Evolutionary conservation across 2,113 vertebrate species (phyloP).

Genomic region (Heterochromis multidens): DNA sequence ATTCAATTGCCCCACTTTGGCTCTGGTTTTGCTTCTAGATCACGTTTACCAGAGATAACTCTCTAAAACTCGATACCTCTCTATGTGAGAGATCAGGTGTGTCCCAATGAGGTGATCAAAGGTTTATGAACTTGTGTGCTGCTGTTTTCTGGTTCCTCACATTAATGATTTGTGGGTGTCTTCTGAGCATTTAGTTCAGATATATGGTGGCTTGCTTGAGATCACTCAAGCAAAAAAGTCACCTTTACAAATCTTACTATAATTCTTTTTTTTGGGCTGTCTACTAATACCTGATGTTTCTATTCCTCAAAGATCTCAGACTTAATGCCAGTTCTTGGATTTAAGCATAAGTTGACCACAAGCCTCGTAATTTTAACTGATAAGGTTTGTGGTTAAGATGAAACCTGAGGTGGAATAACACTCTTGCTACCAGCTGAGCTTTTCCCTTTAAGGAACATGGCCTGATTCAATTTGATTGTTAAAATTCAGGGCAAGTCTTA

Average conservation of each 20-base stretch:
- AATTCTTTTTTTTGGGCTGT: background rate
- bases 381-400: background rate
- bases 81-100: constrained; percentile 27
- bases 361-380: background rate
- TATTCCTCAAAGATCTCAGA: background rate
- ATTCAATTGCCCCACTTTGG: background rate
- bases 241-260: constrained; percentile 11
- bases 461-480: background rate
- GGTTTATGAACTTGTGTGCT: constrained; percentile 50
- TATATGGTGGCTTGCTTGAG: constrained; percentile 55
- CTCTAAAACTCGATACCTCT: background rate
- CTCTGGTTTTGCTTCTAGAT: background rate
- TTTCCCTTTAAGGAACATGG: background rate
- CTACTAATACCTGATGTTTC: background rate
- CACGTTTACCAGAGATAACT: background rate
- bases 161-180: constrained; percentile 44
- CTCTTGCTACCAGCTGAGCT: background rate
- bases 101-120: constrained; percentile 32
- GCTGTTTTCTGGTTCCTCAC: constrained; percentile 34
- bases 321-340: background rate
- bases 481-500: background rate
- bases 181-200: constrained; percentile 39
- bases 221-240: constrained; percentile 2
- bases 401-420: background rate
- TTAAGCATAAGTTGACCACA: background rate